These are phyloP conservation scores for Drosophila tanythrix DNA, from an alignment of 2,888 invertebrate species.

Conservation along the genomic window DNA sequence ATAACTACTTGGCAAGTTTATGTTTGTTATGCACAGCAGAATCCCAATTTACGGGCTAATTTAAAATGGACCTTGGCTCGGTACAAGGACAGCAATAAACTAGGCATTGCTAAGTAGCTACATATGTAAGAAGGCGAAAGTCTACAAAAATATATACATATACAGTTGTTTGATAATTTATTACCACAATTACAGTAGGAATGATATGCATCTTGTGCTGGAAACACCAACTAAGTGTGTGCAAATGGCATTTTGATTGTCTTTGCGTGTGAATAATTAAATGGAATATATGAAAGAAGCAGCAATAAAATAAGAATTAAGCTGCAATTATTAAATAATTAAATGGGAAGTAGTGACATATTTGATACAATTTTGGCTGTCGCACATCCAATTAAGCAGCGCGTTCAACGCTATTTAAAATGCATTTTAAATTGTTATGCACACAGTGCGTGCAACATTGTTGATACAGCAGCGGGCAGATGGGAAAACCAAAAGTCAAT, in stretches of 20 bases:
- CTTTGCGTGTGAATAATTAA: slow-evolving; percentile 1
- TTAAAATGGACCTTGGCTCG: slow-evolving; percentile 25
- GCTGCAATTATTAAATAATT: slow-evolving; percentile 26
- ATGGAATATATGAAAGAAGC: background rate
- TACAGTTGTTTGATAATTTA: background rate
- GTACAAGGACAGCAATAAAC: slow-evolving; percentile 35
- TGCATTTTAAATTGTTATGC: slow-evolving; percentile 44
- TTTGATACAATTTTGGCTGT: slow-evolving; percentile 30
- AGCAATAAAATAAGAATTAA: slow-evolving; percentile 10
- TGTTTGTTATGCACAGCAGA: slow-evolving; percentile 25
- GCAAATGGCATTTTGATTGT: background rate
- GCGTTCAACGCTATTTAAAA: slow-evolving; percentile 36
- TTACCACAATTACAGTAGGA: background rate
- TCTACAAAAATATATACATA: background rate
- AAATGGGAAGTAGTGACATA: slow-evolving; percentile 22
- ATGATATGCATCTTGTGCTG: background rate
- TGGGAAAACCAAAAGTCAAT: slow-evolving; percentile 72
- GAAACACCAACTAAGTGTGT: background rate
- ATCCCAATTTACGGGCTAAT: slow-evolving; percentile 24
- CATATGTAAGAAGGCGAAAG: too few species aligned
- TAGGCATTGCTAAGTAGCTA: background rate
- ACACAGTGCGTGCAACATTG: slow-evolving; percentile 57
- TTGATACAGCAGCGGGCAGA: slow-evolving; percentile 22
- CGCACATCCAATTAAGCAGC: slow-evolving; percentile 24
- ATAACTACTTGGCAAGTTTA: slow-evolving; percentile 54